Evolutionary conservation across 2,888 invertebrate species (phyloP), one percentile per base, ranked within the genome.

Genomic region (Buathra laborator): DNA sequence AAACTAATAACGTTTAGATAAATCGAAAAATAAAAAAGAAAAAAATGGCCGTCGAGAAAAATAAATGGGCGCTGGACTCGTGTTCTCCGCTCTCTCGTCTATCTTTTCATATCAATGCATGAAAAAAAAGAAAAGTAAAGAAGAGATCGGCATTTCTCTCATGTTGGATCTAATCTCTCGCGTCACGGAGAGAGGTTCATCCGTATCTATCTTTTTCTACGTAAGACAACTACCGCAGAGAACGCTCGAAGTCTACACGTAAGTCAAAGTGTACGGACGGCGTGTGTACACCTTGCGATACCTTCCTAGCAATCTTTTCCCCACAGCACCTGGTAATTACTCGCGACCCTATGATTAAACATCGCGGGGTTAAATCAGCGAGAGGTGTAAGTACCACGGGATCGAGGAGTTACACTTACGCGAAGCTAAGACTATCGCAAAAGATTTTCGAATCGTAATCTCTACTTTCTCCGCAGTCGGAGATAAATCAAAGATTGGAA

Each of bases 201-300:
- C 68, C 68, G 53, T 59, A 56, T 24, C 44, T 68, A 56, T 24
- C 44, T 68, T 48, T 46, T 12, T 68, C 29, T 14, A 32, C 14
- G 29, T 29, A 62, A 62, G 12, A 62, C 59, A 59, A 59, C 48
- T 51, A 29, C 70, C 29, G 53, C n/a, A 46, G 44, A 48, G 19
- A 16, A 53, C 53, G 53, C 68, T 48, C 14, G 1, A 24, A 24
- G 14, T 24, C 24, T 48, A 7, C 24, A 48, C 68, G n/a, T 10
- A 48, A 32, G 37, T 37, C 37, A 29, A 16, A 43, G 76, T 80
- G 85, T 78, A 83, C 62, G 7, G 32, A 32, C 24, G 29, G 29
- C 29, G 85, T 85, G 83, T 87, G 83, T 87, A 81, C 68, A 77
- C 53, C 74, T 72, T 56, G 43, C 24, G 51, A 19, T 14, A 29